phyloP scores from a whole-genome alignment of 53 echinoderm and acorn worm species.

The Pentamera pediparva region DNA sequence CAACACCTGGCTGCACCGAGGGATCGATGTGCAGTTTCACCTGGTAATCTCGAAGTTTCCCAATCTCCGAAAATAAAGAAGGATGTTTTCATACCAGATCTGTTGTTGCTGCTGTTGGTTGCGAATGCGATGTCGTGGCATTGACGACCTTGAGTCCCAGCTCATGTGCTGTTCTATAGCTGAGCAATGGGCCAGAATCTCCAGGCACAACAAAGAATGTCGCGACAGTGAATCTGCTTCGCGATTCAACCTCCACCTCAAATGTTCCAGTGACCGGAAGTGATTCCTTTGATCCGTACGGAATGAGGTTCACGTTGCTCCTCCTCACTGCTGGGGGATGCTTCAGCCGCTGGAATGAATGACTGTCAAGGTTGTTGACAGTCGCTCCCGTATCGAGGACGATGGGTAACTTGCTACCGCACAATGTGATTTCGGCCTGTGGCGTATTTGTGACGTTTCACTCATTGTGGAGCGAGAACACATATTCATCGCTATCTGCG shows the following conservation, averaged over 20 bases:
- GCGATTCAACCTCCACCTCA: neutral
- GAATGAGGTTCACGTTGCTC: neutral
- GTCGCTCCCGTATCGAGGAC: neutral
- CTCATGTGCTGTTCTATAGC: neutral
- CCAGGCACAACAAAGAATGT: neutral
- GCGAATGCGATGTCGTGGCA: neutral
- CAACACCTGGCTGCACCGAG: too few species aligned
- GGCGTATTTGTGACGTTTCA: neutral
- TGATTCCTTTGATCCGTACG: neutral
- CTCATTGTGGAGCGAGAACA: neutral
- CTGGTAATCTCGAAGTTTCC: neutral
- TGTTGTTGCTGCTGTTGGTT: too few species aligned
- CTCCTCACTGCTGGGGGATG: neutral
- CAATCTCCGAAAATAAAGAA: neutral
- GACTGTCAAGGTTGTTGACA: neutral
- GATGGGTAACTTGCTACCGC: neutral
- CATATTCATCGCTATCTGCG: neutral
- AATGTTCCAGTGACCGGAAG: neutral
- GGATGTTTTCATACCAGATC: neutral
- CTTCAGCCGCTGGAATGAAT: neutral
- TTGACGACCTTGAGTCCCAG: neutral
- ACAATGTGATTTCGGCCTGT: neutral
- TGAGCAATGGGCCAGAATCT: neutral
- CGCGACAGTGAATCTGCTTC: neutral
- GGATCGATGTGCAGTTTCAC: constrained; percentile 5